Conservation (phyloP, 2,113 vertebrate genomes). For the Sciurus niger region DNA sequence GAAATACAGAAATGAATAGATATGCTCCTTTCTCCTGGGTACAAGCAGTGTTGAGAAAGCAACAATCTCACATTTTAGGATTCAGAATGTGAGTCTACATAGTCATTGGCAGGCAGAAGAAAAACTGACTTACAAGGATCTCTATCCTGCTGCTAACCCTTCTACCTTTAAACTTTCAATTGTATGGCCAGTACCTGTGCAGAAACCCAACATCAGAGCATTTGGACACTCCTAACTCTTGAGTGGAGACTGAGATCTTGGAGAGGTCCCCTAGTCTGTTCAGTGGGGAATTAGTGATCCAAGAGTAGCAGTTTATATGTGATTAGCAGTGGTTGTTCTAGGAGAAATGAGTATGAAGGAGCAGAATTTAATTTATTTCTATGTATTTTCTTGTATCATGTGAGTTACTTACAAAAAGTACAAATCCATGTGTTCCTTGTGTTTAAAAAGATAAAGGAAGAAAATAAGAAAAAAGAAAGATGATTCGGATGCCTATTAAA, state of each 20-base stretch:
- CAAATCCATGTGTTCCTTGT: not conserved
- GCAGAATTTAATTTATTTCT: no score
- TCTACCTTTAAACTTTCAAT: not conserved
- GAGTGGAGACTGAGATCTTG: not conserved
- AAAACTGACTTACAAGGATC: not conserved
- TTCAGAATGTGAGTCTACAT: not conserved
- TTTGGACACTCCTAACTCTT: not conserved
- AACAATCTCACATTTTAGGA: not conserved
- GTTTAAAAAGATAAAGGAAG: no score
- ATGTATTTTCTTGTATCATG: no score
- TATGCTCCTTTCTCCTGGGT: not conserved
- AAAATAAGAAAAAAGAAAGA: not conserved
- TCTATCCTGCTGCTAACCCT: no score
- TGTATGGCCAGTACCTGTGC: not conserved
- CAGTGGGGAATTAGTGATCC: no score
- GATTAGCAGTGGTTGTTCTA: no score
- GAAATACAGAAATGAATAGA: not conserved
- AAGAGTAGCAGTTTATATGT: no score
- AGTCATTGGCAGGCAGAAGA: not conserved
- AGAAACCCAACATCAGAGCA: not conserved
- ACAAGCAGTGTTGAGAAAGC: not conserved
- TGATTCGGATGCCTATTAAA: not conserved
- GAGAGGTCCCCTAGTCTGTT: not conserved
- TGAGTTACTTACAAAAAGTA: no score
- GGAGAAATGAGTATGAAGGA: no score